phyloP scores from a whole-genome alignment of 2,113 vertebrate genomes.

The Talpa occidentalis region DNA sequence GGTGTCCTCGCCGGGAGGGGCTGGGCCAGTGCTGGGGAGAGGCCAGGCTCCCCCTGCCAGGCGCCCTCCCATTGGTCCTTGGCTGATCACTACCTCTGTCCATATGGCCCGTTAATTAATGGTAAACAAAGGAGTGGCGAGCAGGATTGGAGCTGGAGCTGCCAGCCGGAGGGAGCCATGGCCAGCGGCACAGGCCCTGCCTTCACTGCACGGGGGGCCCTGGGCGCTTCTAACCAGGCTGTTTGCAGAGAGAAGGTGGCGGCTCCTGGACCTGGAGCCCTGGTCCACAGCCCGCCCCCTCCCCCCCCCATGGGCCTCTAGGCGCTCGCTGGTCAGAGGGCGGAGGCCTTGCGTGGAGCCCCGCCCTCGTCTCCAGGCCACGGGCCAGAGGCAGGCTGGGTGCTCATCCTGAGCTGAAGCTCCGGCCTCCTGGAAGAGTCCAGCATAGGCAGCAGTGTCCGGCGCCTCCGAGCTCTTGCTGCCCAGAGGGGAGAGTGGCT shows the following conservation, averaged over 20 bases:
- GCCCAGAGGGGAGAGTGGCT: no score
- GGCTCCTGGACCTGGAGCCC: neutral
- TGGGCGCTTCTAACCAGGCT: neutral
- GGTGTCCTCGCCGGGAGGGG: neutral
- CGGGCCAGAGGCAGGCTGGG: no score
- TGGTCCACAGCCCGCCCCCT: no score
- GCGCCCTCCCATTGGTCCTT: constrained; percentile 73
- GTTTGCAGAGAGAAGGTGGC: constrained; percentile 47
- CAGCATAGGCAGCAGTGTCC: neutral
- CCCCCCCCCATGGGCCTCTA: neutral
- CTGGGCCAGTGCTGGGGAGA: neutral
- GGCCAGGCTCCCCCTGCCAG: constrained; percentile 41
- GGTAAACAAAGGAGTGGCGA: constrained; percentile 88
- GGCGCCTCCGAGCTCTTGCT: no score
- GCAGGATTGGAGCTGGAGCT: constrained; percentile 84
- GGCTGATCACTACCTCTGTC: constrained; percentile 86
- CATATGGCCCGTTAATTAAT: constrained; percentile 90
- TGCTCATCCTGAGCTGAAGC: neutral
- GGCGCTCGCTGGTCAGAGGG: no score
- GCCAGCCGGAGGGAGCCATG: neutral
- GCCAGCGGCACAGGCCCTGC: constrained; percentile 68
- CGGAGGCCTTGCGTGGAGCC: no score
- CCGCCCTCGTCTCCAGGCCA: no score
- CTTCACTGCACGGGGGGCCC: neutral
- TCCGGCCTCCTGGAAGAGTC: neutral